Evolutionary conservation across 2,888 invertebrate genomes (phyloP).

Genomic region (Ecliptopera silaceata): DNA sequence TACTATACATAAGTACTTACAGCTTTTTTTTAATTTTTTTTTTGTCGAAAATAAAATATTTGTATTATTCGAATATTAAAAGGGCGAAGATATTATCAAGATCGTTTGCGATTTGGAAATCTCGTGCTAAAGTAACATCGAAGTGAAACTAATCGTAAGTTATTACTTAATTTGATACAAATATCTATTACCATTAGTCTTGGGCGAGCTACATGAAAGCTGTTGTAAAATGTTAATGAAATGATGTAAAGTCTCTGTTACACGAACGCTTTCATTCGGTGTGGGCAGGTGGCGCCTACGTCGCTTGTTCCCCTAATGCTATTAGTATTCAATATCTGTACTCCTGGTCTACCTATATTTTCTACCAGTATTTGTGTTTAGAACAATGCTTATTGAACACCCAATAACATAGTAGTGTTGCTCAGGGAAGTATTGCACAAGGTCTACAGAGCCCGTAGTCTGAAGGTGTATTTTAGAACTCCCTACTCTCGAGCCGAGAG

Average conservation of each 20-base stretch:
- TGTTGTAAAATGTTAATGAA: conserved; percentile 56
- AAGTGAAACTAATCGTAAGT: conserved; percentile 32
- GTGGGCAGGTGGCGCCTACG: conserved; percentile 64
- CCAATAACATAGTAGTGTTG: too few species aligned
- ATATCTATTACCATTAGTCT: conserved; percentile 43
- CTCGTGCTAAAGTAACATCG: conserved; percentile 1
- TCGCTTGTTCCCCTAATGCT: conserved; percentile 35
- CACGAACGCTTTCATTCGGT: conserved; percentile 46
- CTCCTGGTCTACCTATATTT: too few species aligned
- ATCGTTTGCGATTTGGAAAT: too few species aligned
- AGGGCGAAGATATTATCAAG: too few species aligned
- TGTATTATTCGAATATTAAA: too few species aligned
- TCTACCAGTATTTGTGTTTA: conserved; percentile 9
- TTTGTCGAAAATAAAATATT: too few species aligned
- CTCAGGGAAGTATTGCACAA: too few species aligned
- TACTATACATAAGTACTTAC: too few species aligned
- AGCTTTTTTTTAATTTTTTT: too few species aligned
- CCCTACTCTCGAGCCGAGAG: too few species aligned
- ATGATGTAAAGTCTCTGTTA: conserved; percentile 49
- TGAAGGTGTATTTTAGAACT: too few species aligned
- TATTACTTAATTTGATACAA: conserved; percentile 38
- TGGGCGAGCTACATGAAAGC: conserved; percentile 47
- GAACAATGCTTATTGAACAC: conserved; percentile 11
- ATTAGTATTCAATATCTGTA: conserved; percentile 26
- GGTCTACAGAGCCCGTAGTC: neutral